Conservation (phyloP, 1,140 invertebrate species). For the Zaprionus capensis region DNA sequence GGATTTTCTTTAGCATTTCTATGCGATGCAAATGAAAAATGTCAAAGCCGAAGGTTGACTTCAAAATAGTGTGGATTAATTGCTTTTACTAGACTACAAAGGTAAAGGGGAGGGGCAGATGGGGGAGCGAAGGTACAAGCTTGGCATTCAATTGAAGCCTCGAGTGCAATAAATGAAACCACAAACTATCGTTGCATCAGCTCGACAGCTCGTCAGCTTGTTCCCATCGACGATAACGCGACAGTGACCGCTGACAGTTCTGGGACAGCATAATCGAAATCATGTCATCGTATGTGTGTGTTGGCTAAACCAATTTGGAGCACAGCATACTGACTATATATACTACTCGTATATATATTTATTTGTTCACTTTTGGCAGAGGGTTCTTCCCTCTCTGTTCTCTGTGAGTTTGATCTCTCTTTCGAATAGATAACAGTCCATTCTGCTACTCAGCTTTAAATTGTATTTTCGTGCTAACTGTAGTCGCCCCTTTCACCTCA, state of each 20-base stretch:
- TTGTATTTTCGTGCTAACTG: not conserved
- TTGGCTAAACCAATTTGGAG: not conserved
- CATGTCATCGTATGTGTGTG: conserved; percentile 4
- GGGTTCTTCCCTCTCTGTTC: not conserved
- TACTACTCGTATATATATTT: not conserved
- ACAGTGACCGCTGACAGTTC: conserved; percentile 17
- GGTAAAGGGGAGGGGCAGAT: not conserved
- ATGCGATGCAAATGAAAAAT: not conserved
- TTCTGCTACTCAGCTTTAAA: not conserved
- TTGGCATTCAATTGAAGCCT: conserved; percentile 3
- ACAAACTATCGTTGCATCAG: conserved; percentile 5
- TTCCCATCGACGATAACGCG: not conserved
- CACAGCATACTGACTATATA: not conserved
- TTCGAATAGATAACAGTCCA: not conserved
- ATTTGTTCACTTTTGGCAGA: not conserved
- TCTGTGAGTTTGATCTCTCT: not conserved
- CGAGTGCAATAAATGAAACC: not conserved
- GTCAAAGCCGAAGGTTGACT: not conserved
- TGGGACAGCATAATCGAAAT: conserved; percentile 1
- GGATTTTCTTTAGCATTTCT: not conserved
- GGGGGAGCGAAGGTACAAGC: not conserved
- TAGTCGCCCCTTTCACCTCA: not conserved
- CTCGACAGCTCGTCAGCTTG: not conserved
- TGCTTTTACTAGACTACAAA: not conserved
- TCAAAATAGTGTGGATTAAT: not conserved